Evolutionary conservation across 2,888 invertebrate genomes (phyloP).

Genomic region (Lydus trimaculatus): DNA sequence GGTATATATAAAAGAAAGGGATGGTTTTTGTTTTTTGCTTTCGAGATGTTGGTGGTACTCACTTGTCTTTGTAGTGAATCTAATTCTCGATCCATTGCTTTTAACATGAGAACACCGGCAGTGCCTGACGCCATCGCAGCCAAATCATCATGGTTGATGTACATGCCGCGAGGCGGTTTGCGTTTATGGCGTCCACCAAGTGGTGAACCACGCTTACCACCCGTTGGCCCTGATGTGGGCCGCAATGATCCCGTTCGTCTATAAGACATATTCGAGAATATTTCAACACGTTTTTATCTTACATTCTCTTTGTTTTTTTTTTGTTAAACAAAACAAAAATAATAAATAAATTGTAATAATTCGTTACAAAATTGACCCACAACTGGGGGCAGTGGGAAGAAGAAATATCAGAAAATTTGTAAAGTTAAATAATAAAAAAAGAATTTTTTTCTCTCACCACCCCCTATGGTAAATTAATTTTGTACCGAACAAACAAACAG

Average conservation of each 20-base stretch:
- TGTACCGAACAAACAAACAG: constrained; percentile 1
- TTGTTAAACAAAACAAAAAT: too few species aligned
- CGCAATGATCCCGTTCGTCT: constrained; percentile 84
- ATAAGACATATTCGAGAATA: constrained; percentile 41
- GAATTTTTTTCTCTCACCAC: not conserved
- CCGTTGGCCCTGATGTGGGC: constrained; percentile 76
- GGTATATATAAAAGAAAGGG: too few species aligned
- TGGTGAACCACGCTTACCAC: constrained; percentile 65
- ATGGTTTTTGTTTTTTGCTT: too few species aligned
- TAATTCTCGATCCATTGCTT: constrained; percentile 92
- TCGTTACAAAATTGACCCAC: constrained; percentile 4
- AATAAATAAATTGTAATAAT: too few species aligned
- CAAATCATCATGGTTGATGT: constrained; percentile 97
- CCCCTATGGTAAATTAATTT: constrained; percentile 6
- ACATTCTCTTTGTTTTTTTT: too few species aligned
- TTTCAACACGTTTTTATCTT: constrained; percentile 16
- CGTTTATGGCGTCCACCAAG: constrained; percentile 69
- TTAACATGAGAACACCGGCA: constrained; percentile 85
- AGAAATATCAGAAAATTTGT: not conserved
- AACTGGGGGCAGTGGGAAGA: not conserved
- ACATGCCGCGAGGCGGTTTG: constrained; percentile 95
- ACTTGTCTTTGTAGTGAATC: constrained; percentile 96
- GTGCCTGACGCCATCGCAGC: constrained; percentile 82
- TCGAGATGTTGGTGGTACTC: constrained; percentile 63
- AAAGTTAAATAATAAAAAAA: not conserved